Evolutionary conservation across 1,140 invertebrate genomes (phyloP), one percentile per base, ranked within the genome.

Genomic region (Drosophila simulans): DNA sequence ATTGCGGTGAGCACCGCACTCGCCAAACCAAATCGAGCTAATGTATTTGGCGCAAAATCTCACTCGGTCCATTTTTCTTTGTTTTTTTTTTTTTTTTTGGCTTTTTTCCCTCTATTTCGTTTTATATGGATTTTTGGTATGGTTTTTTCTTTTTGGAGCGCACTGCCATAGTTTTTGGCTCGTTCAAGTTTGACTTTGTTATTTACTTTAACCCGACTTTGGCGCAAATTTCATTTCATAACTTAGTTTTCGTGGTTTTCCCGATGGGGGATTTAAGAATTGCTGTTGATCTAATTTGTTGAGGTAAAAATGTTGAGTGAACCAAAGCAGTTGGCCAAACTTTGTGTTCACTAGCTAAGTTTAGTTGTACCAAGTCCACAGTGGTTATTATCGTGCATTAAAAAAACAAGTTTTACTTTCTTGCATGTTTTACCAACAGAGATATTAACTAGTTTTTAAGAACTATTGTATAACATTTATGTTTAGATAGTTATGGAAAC

Each of bases 191-290:
- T 74, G 56, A 53, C 64, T 75, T 57, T 22, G 46, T 40, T 74
- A 57, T 74, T 74, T 65, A 51, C 77, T 81, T 63, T 77, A 51
- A 51, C 53, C 58, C 62, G 63, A 77, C 75, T 56, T 69, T 74
- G 75, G 70, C 65, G 77, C 52, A 86, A 75, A 85, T 78, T 85
- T 66, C 56, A 81, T 85, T 85, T 81, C 69, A 81, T 85, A 81
- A 85, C 73, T 85, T 69, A 48, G 62, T 77, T 77, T 79, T 40
- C 48, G 55, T 48, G 48, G 56, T 49, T 69, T 80, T 34, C 42
- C 49, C 52, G 62, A 48, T 42, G 48, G 48, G 40, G 57, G 65
- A 80, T 63, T 72, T 56, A 37, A 45, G 81, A 49, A 59, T 20
- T 43, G 15, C 40, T 77, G 59, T 52, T 60, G 17, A 39, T 70